phyloP scores from a whole-genome alignment of 1,140 invertebrate genomes.

The Chironomus tepperi region DNA sequence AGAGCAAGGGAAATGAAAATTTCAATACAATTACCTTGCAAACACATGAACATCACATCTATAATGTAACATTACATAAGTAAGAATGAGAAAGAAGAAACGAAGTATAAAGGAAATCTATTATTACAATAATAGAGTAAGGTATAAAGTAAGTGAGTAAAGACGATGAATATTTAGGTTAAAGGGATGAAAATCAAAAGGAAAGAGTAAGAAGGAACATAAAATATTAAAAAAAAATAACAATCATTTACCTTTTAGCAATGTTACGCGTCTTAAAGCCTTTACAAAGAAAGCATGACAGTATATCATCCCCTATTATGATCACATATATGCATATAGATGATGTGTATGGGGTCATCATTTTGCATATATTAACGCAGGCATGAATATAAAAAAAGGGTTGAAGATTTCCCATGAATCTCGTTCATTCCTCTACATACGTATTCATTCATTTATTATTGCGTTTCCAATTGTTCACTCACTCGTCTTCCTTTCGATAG shows the following conservation, averaged over 20 bases:
- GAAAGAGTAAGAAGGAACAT: not conserved
- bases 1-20: not conserved
- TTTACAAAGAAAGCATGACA: slow-evolving; percentile 4
- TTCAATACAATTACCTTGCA: not conserved
- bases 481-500: too few species aligned
- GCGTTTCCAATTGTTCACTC: not conserved
- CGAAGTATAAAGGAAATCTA: slow-evolving; percentile 5
- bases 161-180: not conserved
- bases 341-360: not conserved
- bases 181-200: not conserved
- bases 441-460: not conserved
- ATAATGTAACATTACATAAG: not conserved
- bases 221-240: not conserved
- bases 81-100: not conserved
- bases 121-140: slow-evolving; percentile 4
- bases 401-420: slow-evolving; percentile 23
- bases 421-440: not conserved
- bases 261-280: slow-evolving; percentile 2
- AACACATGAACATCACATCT: too few species aligned
- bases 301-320: slow-evolving; percentile 16
- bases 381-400: not conserved
- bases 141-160: not conserved
- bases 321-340: not conserved
- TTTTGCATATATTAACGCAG: slow-evolving; percentile 20
- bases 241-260: not conserved